These are phyloP conservation scores for Ceryle rudis DNA, from an alignment of 2,797 vertebrate species.

Conservation along the genomic window DNA sequence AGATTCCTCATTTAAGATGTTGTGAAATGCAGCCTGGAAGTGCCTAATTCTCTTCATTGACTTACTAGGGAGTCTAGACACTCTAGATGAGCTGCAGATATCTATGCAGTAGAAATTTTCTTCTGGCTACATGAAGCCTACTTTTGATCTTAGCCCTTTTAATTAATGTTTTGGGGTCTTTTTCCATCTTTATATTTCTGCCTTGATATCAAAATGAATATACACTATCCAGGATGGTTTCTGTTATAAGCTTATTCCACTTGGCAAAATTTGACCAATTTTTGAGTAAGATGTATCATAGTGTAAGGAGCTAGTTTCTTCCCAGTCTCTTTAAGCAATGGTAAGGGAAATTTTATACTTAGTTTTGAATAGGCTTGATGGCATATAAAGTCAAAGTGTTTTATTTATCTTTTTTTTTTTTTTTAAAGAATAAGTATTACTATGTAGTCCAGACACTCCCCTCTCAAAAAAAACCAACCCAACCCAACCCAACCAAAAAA, in stretches of 20 bases:
- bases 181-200: not conserved
- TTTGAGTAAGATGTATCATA: not conserved
- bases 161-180: not conserved
- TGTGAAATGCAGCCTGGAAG: not conserved
- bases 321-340: not conserved
- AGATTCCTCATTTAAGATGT: not conserved
- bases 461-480: rapidly evolving
- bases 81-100: not conserved
- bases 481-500: not conserved
- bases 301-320: not conserved
- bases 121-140: not conserved
- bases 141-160: not conserved
- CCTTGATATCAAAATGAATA: not conserved
- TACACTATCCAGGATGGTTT: not conserved
- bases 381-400: not conserved
- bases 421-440: not conserved
- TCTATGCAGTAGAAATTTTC: not conserved
- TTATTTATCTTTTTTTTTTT: not conserved
- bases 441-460: not conserved
- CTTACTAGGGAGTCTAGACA: not conserved
- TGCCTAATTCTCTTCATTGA: not conserved
- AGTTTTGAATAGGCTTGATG: not conserved
- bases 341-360: not conserved
- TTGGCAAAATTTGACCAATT: not conserved
- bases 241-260: not conserved